Evolutionary conservation across 2,113 vertebrate genomes (phyloP).

Genomic region (Himantopus leucocephalus): DNA sequence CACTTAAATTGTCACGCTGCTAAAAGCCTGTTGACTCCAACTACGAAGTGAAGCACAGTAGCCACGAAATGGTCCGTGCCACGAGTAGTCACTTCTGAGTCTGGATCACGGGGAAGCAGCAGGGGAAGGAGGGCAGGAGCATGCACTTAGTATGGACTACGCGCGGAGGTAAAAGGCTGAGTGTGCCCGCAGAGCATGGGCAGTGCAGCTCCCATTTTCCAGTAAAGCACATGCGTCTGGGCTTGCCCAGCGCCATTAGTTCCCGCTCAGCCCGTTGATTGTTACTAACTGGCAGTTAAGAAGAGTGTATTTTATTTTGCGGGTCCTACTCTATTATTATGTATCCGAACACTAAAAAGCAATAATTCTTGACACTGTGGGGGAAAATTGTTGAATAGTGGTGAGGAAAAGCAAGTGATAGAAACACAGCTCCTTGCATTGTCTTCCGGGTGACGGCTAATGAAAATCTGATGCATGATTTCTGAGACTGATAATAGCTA

Average conservation of each 20-base stretch:
- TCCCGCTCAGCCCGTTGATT: not conserved
- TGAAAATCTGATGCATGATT: not conserved
- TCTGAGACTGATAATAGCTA: not conserved
- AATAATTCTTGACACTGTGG: not conserved
- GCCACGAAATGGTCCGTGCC: not conserved
- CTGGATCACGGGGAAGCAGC: not conserved
- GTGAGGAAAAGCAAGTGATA: not conserved
- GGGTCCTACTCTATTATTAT: accelerated
- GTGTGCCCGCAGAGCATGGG: not conserved
- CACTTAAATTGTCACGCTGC: too few relatives aligned
- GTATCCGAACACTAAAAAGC: not conserved
- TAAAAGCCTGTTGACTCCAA: not conserved
- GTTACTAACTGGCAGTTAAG: not conserved
- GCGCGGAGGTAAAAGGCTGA: accelerated
- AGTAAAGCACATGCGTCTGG: accelerated
- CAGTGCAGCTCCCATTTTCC: accelerated
- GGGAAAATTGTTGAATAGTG: not conserved
- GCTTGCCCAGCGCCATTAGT: accelerated
- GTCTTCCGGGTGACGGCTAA: not conserved
- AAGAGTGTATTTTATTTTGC: not conserved
- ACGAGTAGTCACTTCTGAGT: not conserved
- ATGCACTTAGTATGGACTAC: accelerated
- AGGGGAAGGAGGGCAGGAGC: not conserved
- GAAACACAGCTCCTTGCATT: not conserved
- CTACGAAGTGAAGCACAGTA: not conserved